Percentiles rank a stretch among this genome's conserved stretches.
Conservation (phyloP, 2,797 vertebrate species). For the Yasuhikotakia modesta region DNA sequence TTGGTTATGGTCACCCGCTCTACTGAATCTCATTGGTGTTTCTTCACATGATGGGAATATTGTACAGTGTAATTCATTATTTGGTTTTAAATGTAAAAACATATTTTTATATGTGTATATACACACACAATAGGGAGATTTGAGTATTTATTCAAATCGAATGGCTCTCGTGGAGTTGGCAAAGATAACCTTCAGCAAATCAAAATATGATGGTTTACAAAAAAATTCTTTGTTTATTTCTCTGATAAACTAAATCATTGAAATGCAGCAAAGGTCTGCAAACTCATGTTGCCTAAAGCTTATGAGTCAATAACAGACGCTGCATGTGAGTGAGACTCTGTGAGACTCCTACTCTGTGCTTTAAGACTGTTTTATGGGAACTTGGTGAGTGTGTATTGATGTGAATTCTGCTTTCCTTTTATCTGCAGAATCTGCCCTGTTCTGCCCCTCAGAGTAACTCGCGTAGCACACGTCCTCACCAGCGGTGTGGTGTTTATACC, state of each 20-base stretch:
- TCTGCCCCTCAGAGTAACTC: conserved; percentile 6
- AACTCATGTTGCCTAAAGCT: neutral
- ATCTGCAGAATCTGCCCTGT: neutral
- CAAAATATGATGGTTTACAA: neutral
- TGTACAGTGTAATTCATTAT: no score
- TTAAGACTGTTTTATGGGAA: neutral
- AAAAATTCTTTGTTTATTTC: neutral
- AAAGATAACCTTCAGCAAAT: neutral
- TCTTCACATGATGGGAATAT: no score
- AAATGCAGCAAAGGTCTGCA: conserved; percentile 3
- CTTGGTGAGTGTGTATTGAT: conserved; percentile 3
- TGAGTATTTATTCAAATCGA: neutral
- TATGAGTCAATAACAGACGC: conserved; percentile 5
- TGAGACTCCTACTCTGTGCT: neutral
- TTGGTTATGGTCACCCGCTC: no score
- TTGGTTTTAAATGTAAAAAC: no score
- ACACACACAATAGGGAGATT: no score
- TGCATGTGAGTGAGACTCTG: no score
- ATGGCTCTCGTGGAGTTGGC: neutral
- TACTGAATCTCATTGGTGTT: no score
- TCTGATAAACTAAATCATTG: neutral
- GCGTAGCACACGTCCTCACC: neutral
- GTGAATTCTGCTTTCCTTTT: neutral
- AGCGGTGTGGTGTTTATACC: no score
- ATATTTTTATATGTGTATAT: no score